phyloP scores from a whole-genome alignment of 2,888 invertebrate genomes.

The Phalera bucephala region DNA sequence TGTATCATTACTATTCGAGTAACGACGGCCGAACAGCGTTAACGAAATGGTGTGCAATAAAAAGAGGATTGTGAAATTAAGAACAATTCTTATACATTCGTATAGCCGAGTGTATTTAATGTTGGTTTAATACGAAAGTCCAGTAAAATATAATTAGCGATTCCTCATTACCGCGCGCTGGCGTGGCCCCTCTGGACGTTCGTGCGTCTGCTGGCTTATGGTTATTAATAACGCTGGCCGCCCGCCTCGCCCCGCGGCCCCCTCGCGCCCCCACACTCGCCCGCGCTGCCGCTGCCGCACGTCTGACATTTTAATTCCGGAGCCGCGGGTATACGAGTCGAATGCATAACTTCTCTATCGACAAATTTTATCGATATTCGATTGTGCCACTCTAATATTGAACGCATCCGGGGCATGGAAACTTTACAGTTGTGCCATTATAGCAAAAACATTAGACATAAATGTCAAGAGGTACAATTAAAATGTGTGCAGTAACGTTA shows the following conservation, averaged over 20 bases:
- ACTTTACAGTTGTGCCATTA: not conserved
- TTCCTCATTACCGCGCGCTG: conserved; percentile 80
- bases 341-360: conserved; percentile 65
- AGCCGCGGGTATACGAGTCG: conserved; percentile 63
- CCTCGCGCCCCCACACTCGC: conserved; percentile 61
- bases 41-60: conserved; percentile 10
- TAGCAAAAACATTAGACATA: no score
- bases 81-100: conserved; percentile 31
- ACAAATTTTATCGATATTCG: conserved; percentile 65
- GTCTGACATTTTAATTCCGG: conserved; percentile 83
- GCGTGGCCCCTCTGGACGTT: conserved; percentile 81
- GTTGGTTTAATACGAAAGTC: conserved; percentile 72
- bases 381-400: conserved; percentile 52
- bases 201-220: conserved; percentile 83
- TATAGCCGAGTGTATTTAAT: conserved; percentile 50
- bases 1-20: conserved; percentile 23
- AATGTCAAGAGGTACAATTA: no score
- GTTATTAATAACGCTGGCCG: conserved; percentile 81
- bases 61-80: conserved; percentile 7
- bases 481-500: no score
- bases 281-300: conserved; percentile 74
- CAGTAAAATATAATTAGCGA: conserved; percentile 83
- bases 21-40: conserved; percentile 14
- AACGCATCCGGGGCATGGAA: not conserved
- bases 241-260: conserved; percentile 49